phyloP scores from a whole-genome alignment of 2,113 vertebrate genomes.

The Reinhardtius hippoglossoides region DNA sequence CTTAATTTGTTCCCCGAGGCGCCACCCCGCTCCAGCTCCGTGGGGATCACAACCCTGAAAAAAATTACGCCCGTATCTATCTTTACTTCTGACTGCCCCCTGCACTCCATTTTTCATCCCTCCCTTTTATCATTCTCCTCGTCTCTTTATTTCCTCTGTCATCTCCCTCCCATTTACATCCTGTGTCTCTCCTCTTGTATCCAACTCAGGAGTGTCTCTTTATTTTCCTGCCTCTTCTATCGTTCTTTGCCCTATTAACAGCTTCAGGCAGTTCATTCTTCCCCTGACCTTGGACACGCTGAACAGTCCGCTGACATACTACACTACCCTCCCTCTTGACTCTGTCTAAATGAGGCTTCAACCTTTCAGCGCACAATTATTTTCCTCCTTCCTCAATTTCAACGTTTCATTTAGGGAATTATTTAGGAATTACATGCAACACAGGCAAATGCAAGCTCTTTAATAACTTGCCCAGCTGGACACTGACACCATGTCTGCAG shows the following conservation, averaged over 20 bases:
- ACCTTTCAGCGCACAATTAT: not conserved
- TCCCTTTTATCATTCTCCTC: not conserved
- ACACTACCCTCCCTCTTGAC: not conserved
- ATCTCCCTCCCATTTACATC: not conserved
- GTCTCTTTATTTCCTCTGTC: not conserved
- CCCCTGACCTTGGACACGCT: conserved; percentile 48
- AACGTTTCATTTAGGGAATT: conserved; percentile 6
- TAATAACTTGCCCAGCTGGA: not conserved
- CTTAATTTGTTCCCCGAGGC: too few species aligned
- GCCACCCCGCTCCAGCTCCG: too few species aligned
- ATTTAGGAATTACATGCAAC: conserved; percentile 16
- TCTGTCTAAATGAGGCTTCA: conserved; percentile 6
- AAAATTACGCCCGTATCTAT: not conserved
- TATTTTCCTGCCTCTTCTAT: conserved; percentile 8
- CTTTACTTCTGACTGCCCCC: conserved; percentile 4
- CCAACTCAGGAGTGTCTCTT: not conserved
- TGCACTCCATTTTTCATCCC: not conserved
- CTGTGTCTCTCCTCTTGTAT: not conserved
- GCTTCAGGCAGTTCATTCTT: conserved; percentile 30
- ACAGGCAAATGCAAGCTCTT: conserved; percentile 2
- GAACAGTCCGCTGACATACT: conserved; percentile 14
- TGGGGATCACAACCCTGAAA: too few species aligned
- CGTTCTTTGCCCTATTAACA: conserved; percentile 17
- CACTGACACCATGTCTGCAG: not conserved
- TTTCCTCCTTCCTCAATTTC: not conserved